Evolutionary conservation across 2,113 vertebrate genomes (phyloP).

Genomic region (Catagonus wagneri): DNA sequence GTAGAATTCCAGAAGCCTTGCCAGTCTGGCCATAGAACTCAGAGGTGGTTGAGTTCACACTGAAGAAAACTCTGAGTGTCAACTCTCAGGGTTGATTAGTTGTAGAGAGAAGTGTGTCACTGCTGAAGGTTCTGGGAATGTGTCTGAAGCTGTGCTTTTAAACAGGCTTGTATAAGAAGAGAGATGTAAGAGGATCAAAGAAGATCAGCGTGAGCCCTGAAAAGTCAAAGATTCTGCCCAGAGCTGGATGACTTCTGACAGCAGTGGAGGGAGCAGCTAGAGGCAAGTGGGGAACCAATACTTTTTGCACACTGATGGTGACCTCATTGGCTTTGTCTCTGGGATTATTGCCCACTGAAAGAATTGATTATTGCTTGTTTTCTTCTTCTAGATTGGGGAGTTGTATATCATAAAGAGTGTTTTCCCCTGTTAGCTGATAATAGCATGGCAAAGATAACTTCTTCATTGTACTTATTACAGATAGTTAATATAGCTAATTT

Average conservation of each 20-base stretch:
- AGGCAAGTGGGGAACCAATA: neutral
- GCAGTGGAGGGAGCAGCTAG: too few relatives aligned
- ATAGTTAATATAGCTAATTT: constrained; percentile 3
- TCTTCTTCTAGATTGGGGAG: neutral
- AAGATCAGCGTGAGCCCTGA: constrained; percentile 15
- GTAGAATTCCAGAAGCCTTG: neutral
- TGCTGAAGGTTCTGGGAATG: neutral
- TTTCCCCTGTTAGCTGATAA: constrained; percentile 10
- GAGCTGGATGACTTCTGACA: neutral
- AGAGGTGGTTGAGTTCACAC: neutral
- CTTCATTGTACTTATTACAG: neutral
- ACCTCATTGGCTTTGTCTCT: neutral
- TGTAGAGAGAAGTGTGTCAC: neutral
- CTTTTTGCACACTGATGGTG: neutral
- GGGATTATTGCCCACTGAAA: neutral
- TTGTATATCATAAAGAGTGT: neutral
- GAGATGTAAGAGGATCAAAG: neutral
- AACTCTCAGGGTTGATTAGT: neutral
- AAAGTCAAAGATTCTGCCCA: neutral
- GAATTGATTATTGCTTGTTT: neutral
- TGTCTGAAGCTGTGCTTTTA: constrained; percentile 47
- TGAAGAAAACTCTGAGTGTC: neutral
- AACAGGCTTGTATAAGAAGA: neutral
- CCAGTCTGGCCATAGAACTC: neutral
- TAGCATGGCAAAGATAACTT: neutral